These are phyloP conservation scores for Trachelus iudaicus DNA, from an alignment of 2,888 invertebrate genomes.

Conservation along the genomic window DNA sequence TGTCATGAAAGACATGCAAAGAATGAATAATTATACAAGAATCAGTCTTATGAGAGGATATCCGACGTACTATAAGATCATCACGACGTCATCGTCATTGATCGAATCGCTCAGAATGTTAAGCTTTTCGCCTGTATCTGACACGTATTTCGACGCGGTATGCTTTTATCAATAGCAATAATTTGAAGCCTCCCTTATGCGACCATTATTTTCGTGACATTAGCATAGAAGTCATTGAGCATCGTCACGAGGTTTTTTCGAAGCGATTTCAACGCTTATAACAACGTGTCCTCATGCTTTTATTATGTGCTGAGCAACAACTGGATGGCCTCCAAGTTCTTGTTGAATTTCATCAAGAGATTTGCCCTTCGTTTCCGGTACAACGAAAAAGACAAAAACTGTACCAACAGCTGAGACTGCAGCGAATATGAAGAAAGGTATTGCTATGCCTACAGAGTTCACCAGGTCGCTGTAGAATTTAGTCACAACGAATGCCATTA, in stretches of 20 bases:
- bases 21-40: conserved; percentile 21
- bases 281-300: not conserved
- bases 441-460: conserved; percentile 69
- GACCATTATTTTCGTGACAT: not conserved
- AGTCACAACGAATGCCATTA: conserved; percentile 83
- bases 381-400: conserved; percentile 75
- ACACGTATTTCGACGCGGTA: not conserved
- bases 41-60: conserved; percentile 32
- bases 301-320: not conserved
- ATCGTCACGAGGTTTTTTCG: not conserved
- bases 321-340: conserved; percentile 49
- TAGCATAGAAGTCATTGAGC: not conserved
- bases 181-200: not conserved
- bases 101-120: not conserved
- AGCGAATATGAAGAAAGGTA: conserved; percentile 82
- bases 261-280: not conserved
- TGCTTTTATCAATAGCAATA: not conserved
- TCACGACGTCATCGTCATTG: not conserved
- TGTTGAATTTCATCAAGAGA: conserved; percentile 66
- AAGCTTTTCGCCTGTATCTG: not conserved
- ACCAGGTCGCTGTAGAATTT: conserved; percentile 76
- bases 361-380: conserved; percentile 70
- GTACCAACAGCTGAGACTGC: conserved; percentile 74
- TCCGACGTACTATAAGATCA: not conserved
- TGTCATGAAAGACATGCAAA: not conserved